Conservation (phyloP, 2,113 vertebrate genomes). For the Uria aalge region DNA sequence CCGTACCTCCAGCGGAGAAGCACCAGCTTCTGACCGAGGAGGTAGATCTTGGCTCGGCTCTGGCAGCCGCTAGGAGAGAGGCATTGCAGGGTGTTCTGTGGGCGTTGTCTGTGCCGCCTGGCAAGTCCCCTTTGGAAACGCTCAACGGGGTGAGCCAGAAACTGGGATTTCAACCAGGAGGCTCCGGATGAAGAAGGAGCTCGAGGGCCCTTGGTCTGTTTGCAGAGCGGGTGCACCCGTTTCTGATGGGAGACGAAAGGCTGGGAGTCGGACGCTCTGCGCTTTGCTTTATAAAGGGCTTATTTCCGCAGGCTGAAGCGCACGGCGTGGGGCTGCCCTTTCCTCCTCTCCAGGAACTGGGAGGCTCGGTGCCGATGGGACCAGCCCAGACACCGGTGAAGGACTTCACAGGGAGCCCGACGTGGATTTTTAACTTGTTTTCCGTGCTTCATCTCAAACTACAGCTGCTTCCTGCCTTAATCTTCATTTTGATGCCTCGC, state of each 20-base stretch:
- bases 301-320: too few relatives aligned
- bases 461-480: not conserved
- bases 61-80: not conserved
- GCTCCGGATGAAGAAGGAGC: not conserved
- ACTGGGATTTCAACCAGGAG: not conserved
- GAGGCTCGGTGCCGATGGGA: not conserved
- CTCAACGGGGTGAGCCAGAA: not conserved
- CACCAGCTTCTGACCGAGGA: not conserved
- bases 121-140: not conserved
- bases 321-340: not conserved
- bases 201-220: not conserved
- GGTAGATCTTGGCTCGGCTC: not conserved
- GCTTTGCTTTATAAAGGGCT: not conserved
- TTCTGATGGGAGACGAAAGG: not conserved
- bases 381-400: not conserved
- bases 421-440: not conserved
- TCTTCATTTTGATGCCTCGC: not conserved
- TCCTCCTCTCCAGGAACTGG: not conserved
- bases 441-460: not conserved
- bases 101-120: not conserved
- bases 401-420: not conserved
- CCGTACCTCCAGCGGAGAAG: fast-evolving
- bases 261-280: not conserved
- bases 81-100: not conserved
- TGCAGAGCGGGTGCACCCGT: not conserved